Conservation (phyloP, 2,797 vertebrate genomes). For the Anniella stebbinsi region DNA sequence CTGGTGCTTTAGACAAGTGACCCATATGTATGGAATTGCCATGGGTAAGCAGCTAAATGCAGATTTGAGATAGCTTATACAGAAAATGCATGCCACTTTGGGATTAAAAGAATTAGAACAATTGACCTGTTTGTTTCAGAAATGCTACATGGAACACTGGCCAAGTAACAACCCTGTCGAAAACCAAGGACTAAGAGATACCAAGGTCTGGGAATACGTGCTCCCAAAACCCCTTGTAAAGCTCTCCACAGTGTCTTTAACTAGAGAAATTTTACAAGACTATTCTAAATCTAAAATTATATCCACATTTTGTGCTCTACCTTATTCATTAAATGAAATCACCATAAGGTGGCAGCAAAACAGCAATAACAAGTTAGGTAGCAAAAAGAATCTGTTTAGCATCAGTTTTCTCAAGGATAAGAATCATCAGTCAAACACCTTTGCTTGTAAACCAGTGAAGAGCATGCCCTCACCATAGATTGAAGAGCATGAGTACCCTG, state of each 20-base stretch:
- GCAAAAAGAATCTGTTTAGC: not conserved
- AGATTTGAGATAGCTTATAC: not conserved
- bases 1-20: not conserved
- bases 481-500: not conserved
- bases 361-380: not conserved
- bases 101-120: not conserved
- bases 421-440: not conserved
- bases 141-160: not conserved
- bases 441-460: not conserved
- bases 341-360: slow-evolving; percentile 66
- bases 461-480: not conserved
- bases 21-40: not conserved
- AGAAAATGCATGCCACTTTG: not conserved
- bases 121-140: not conserved
- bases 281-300: not conserved
- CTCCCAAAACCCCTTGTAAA: not conserved
- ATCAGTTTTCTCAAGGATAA: not conserved
- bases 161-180: not conserved
- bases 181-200: not conserved
- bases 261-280: not conserved
- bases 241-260: not conserved
- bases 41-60: not conserved
- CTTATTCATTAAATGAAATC: not conserved
- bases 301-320: not conserved
- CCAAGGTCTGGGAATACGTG: not conserved